Percentiles rank a stretch among this genome's conserved stretches.
phyloP scores from a whole-genome alignment of 37 sponge, comb jelly and placozoan genomes.

The Dysidea cf. avara region DNA sequence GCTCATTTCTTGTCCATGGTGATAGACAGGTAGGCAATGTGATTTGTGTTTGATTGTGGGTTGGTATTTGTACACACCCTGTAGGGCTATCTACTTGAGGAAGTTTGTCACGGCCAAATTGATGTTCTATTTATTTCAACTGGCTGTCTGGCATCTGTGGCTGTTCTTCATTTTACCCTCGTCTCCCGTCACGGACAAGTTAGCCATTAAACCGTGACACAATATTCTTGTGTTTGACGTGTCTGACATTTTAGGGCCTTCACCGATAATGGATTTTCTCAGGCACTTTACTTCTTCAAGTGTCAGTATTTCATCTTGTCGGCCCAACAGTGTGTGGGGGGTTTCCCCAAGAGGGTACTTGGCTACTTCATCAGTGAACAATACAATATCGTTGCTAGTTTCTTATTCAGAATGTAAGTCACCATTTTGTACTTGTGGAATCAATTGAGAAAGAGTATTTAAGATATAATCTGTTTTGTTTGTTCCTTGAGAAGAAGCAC shows the following conservation, averaged over 20 bases:
- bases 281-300: constrained; percentile 83
- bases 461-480: no score
- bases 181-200: constrained; percentile 47
- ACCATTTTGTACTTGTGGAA: no score
- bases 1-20: constrained; percentile 81
- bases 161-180: constrained; percentile 79
- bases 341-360: no score
- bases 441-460: no score
- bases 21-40: constrained; percentile 64
- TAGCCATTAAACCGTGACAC: neutral
- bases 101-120: constrained; percentile 47
- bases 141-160: constrained; percentile 73
- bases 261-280: no score
- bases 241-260: no score
- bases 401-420: no score
- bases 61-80: neutral
- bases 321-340: no score
- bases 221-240: constrained; percentile 3
- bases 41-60: neutral
- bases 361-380: no score
- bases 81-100: constrained; percentile 72
- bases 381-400: no score
- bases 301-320: no score
- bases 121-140: constrained; percentile 59
- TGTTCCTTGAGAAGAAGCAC: no score